phyloP scores from a whole-genome alignment of 2,113 vertebrate species.

The Aegotheles bennettii region DNA sequence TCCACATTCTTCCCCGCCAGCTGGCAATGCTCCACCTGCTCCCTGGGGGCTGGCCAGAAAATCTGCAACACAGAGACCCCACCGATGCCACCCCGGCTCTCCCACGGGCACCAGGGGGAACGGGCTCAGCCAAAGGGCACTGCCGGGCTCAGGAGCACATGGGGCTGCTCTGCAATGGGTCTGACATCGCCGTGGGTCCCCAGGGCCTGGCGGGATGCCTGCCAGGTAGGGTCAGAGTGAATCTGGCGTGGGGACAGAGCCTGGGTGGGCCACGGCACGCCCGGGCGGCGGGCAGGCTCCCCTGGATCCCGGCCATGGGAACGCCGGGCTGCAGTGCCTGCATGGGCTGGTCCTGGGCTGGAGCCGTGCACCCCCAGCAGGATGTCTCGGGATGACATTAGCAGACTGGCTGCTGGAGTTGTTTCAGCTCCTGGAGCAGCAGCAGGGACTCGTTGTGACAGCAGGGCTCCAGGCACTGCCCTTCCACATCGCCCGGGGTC shows the following conservation, averaged over 20 bases:
- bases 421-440: not conserved
- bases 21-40: slow-evolving; percentile 79
- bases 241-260: not conserved
- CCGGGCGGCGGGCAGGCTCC: not conserved
- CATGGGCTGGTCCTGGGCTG: not conserved
- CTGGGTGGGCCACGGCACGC: slow-evolving; percentile 19
- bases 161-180: not conserved
- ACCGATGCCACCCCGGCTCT: not conserved
- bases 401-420: rapidly evolving
- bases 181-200: not conserved
- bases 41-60: slow-evolving; percentile 78
- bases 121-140: rapidly evolving
- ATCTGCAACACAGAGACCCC: slow-evolving; percentile 72
- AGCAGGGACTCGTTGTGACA: not conserved
- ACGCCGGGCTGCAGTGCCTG: not conserved
- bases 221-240: not conserved
- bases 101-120: rapidly evolving
- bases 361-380: not conserved
- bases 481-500: not conserved
- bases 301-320: slow-evolving; percentile 5
- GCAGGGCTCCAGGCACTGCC: not conserved
- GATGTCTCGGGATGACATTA: slow-evolving; percentile 48
- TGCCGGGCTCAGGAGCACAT: not conserved
- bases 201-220: not conserved
- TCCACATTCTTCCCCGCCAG: slow-evolving; percentile 79